phyloP scores from a whole-genome alignment of 1,140 invertebrate species.

The Drosophila ambigua region DNA sequence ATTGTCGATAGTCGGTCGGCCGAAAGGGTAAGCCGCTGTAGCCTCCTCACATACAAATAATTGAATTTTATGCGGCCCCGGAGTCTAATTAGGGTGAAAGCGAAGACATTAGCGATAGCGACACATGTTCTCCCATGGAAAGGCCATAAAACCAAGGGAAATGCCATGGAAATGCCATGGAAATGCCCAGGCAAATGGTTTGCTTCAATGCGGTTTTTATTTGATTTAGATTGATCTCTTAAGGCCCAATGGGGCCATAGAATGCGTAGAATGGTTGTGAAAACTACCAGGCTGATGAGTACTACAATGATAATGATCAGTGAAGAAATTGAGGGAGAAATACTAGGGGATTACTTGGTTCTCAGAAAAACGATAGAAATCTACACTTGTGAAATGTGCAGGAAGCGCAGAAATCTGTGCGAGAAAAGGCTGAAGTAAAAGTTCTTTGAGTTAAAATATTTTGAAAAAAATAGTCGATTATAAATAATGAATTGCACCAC shows the following conservation, averaged over 20 bases:
- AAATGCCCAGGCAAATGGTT: constrained; percentile 39
- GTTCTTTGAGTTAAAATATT: too few relatives aligned
- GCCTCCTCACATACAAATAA: constrained; percentile 42
- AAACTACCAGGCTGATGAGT: constrained; percentile 16
- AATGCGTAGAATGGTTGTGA: constrained; percentile 29
- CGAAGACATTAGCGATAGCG: constrained; percentile 13
- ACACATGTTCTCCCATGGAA: constrained; percentile 54
- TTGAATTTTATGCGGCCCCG: constrained; percentile 72
- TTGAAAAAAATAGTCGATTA: too few relatives aligned
- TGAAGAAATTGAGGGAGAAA: constrained; percentile 12
- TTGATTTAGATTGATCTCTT: constrained; percentile 79
- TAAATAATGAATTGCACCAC: too few relatives aligned
- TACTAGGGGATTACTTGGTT: background rate
- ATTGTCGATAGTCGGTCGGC: constrained; percentile 42
- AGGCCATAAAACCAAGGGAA: constrained; percentile 54
- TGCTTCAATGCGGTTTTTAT: constrained; percentile 59
- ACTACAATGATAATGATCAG: constrained; percentile 26
- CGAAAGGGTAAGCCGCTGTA: constrained; percentile 15
- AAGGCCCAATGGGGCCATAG: constrained; percentile 46
- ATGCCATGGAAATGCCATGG: constrained; percentile 25
- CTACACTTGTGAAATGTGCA: background rate
- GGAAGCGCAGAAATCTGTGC: too few relatives aligned
- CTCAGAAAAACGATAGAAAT: background rate
- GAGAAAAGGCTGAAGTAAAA: too few relatives aligned
- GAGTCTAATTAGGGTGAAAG: constrained; percentile 62